Base-by-base conservation (phyloP, 2,888 invertebrate species). In the Laspeyria flexula region DNA sequence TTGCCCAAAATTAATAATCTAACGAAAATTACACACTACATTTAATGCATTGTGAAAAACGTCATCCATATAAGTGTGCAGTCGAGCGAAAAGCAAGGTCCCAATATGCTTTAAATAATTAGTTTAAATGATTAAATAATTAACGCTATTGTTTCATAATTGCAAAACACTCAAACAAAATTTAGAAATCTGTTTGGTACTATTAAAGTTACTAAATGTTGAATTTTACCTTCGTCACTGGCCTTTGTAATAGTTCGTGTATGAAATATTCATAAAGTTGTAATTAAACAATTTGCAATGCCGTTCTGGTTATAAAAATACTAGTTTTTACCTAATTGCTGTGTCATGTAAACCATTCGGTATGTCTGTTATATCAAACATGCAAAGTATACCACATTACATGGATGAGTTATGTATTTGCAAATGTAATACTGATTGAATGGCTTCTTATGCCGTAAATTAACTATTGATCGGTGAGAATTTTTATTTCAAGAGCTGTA, bases 281-380 rank as follows among this genome's bases (percentile, higher is more conserved):
- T 75, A 81, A 85, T 83, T 79, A 80, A 83, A 83, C 66, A 71
- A 79, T 77, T 80, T 71, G 77, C 82, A 82, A 83, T 78, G 78
- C 75, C 70, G 73, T 79, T 80, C 66, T 73, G 72, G 48, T 67
- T 75, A 60, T 73, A 64, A 69, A 65, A 60, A 65, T 51, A 50
- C 48, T 43, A 47, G 31, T 52, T 62, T 50, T 55, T 50, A 47
- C 46, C 23, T 57, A 49, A 56, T 59, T 48, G 41, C 38, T 58
- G 12, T 53, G 47, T 55, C 60, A 51, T 55, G 39, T 54, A 53
- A 59, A 43, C 40, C 31, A 21, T 60, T 61, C 56, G 39, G 37
- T 53, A 47, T 52, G 49, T 60, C 50, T 59, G 43, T 62, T 54
- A 52, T 65, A 59, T 60, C 25, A 25, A 43, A 52, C 46, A 41